Conservation (phyloP, 1,140 invertebrate genomes). For the Apis cerana region DNA sequence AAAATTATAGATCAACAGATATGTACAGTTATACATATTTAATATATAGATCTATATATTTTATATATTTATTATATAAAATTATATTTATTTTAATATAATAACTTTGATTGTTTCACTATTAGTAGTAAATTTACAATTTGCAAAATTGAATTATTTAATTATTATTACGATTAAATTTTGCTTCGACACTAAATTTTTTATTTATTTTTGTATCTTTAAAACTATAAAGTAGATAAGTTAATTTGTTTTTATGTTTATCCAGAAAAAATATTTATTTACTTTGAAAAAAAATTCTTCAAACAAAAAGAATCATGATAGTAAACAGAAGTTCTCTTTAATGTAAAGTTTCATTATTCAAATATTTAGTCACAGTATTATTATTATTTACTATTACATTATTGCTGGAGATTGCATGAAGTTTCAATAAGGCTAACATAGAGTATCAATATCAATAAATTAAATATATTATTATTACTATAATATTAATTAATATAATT, state of each 20-base stretch:
- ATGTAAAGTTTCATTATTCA: conserved; percentile 11
- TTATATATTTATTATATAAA: too few species aligned
- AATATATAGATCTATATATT: too few species aligned
- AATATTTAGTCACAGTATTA: conserved; percentile 25
- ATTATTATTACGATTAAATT: neutral
- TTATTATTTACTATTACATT: conserved; percentile 21
- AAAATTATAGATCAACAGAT: neutral
- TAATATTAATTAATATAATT: too few species aligned
- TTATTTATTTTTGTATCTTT: too few species aligned
- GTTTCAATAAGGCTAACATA: too few species aligned
- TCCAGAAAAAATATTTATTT: neutral
- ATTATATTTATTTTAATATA: too few species aligned
- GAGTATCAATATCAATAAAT: too few species aligned
- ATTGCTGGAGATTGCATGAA: too few species aligned
- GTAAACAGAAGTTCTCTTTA: conserved; percentile 9
- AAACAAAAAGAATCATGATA: neutral
- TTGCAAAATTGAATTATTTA: neutral
- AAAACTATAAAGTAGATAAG: too few species aligned
- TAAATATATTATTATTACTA: too few species aligned
- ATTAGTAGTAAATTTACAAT: neutral
- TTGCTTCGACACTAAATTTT: too few species aligned
- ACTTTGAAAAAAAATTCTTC: neutral
- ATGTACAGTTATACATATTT: neutral
- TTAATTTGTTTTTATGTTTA: neutral
- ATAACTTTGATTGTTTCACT: neutral